phyloP scores from a whole-genome alignment of 2,113 vertebrate species.

The Salvelinus namaycush region DNA sequence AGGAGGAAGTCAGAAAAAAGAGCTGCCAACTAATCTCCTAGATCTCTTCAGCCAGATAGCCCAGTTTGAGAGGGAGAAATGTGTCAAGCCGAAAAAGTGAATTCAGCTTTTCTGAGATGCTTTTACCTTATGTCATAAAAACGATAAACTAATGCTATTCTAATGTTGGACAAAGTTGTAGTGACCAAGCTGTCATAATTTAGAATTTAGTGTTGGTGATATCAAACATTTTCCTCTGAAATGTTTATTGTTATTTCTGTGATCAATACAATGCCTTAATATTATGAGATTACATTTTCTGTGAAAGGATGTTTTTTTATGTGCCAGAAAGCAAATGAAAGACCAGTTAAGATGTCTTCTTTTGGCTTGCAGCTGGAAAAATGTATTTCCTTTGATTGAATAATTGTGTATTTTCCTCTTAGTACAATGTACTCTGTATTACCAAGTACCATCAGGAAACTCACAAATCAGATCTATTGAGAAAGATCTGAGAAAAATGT shows the following conservation, averaged over 20 bases:
- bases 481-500: not conserved
- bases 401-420: not conserved
- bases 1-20: constrained; percentile 57
- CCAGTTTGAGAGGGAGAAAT: constrained; percentile 91
- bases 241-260: constrained; percentile 11
- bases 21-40: constrained; percentile 83
- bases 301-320: not conserved
- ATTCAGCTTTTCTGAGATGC: not conserved
- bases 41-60: constrained; percentile 94
- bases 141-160: not conserved
- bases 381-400: not conserved
- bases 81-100: constrained; percentile 77
- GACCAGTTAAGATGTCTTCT: not conserved
- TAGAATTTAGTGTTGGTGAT: not conserved
- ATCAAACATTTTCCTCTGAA: constrained; percentile 11
- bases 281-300: not conserved
- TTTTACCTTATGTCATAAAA: not conserved
- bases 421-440: not conserved
- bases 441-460: too few species aligned
- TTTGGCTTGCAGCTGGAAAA: too few species aligned
- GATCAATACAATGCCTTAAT: constrained; percentile 18
- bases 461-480: not conserved
- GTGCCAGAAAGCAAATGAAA: not conserved
- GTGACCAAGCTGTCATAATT: too few species aligned
- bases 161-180: constrained; percentile 11